A percentile compares a stretch with the other conserved stretches of the same genome.
Evolutionary conservation across 1,140 invertebrate genomes (phyloP).

Genomic region (Caenorhabditis inopinata): DNA sequence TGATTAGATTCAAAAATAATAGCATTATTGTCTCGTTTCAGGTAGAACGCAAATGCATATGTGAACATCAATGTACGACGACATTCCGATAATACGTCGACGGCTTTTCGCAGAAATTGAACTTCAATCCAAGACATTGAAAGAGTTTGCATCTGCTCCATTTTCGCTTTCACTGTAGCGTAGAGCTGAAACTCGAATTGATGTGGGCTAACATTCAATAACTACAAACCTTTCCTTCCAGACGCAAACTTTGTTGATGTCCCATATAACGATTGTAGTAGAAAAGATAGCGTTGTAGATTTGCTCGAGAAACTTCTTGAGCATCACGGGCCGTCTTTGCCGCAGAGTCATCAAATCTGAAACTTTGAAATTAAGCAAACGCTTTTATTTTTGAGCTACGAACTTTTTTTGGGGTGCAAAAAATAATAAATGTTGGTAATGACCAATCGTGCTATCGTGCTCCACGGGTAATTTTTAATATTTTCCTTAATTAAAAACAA

Average conservation of each 20-base stretch:
- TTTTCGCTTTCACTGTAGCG: conserved; percentile 83
- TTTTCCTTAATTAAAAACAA: too few species aligned
- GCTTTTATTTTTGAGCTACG: too few species aligned
- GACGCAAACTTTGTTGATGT: conserved; percentile 96
- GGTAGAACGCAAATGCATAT: conserved; percentile 97
- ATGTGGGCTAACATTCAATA: background rate
- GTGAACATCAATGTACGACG: conserved; percentile 98
- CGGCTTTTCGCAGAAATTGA: conserved; percentile 93
- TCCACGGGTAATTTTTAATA: too few species aligned
- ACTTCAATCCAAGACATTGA: conserved; percentile 99
- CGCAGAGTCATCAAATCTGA: conserved; percentile 44
- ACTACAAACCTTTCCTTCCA: conserved; percentile 80
- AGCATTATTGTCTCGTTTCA: conserved; percentile 95
- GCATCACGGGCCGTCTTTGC: conserved; percentile 41
- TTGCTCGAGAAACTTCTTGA: conserved; percentile 77
- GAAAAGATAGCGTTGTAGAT: conserved; percentile 90
- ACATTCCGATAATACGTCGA: conserved; percentile 94
- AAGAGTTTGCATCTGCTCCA: conserved; percentile 96
- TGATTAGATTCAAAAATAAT: conserved; percentile 99
- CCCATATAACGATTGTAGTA: conserved; percentile 99
- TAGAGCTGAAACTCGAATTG: conserved; percentile 37
- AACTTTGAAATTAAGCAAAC: too few species aligned
- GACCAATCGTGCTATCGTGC: too few species aligned
- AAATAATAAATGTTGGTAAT: too few species aligned
- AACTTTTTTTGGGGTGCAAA: too few species aligned